phyloP scores from a whole-genome alignment of 2,888 invertebrate genomes.

The Netelia inedita region DNA sequence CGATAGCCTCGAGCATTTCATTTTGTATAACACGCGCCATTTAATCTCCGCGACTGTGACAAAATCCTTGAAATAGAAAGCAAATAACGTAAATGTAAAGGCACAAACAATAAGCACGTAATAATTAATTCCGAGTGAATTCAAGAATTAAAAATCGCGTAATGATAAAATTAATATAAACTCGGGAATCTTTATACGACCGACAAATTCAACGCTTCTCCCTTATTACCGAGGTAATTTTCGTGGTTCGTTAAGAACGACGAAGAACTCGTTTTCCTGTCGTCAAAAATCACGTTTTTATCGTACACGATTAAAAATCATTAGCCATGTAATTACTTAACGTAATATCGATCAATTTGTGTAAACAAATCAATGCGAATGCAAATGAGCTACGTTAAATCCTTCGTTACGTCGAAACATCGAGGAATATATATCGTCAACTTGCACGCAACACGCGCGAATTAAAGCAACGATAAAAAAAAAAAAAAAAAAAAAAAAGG shows the following conservation, averaged over 20 bases:
- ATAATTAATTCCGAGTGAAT: neutral
- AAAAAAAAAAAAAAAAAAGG: conserved; percentile 1
- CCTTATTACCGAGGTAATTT: too few relatives aligned
- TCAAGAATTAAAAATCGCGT: neutral
- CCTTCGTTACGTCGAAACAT: neutral
- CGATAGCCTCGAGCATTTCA: conserved; percentile 50
- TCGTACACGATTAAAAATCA: too few relatives aligned
- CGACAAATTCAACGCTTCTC: too few relatives aligned
- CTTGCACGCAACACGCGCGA: neutral
- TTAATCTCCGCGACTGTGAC: conserved; percentile 13
- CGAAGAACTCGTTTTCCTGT: too few relatives aligned
- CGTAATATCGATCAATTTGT: neutral
- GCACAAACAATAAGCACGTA: neutral
- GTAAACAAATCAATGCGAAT: neutral
- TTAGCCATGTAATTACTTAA: too few relatives aligned
- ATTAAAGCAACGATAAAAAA: neutral
- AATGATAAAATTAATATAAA: too few relatives aligned
- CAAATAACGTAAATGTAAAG: neutral
- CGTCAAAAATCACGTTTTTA: too few relatives aligned
- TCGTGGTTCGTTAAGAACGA: too few relatives aligned
- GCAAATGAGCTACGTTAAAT: neutral
- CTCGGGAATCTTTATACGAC: too few relatives aligned
- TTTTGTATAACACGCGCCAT: conserved; percentile 18
- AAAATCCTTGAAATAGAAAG: conserved; percentile 17
- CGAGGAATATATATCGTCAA: conserved; percentile 1